Conservation (phyloP, 2,888 invertebrate genomes). For the Acrobasis consociella region DNA sequence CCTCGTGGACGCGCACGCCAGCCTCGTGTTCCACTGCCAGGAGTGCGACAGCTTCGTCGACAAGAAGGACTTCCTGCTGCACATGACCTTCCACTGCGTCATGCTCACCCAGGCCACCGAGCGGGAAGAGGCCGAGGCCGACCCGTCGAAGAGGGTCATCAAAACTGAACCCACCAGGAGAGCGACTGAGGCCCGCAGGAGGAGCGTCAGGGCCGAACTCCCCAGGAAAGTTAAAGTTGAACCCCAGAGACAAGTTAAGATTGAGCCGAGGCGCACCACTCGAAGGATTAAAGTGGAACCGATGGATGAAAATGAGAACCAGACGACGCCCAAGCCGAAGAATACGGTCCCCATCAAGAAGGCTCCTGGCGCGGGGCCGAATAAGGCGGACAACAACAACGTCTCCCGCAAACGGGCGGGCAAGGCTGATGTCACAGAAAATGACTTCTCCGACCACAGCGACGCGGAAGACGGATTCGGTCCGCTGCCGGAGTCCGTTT, state of each 20-base stretch:
- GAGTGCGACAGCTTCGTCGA: slow-evolving; percentile 63
- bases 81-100: slow-evolving; percentile 64
- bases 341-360: background rate
- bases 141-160: background rate
- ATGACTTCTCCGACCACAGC: slow-evolving; percentile 57
- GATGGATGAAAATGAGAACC: background rate
- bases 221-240: too few species aligned
- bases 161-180: background rate
- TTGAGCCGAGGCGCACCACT: too few species aligned
- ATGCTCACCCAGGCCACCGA: slow-evolving; percentile 33
- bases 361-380: background rate
- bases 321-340: background rate
- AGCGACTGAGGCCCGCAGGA: background rate
- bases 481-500: slow-evolving; percentile 57
- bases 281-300: too few species aligned
- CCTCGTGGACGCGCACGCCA: slow-evolving; percentile 51
- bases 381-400: background rate
- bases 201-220: background rate
- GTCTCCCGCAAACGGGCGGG: background rate
- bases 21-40: slow-evolving; percentile 65
- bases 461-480: slow-evolving; percentile 52
- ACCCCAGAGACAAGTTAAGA: too few species aligned
- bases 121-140: background rate
- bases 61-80: slow-evolving; percentile 53
- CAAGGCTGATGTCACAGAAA: slow-evolving; percentile 3